These are phyloP conservation scores for Megaceryle torquata DNA, from an alignment of 2,113 vertebrate genomes.

Conservation along the genomic window DNA sequence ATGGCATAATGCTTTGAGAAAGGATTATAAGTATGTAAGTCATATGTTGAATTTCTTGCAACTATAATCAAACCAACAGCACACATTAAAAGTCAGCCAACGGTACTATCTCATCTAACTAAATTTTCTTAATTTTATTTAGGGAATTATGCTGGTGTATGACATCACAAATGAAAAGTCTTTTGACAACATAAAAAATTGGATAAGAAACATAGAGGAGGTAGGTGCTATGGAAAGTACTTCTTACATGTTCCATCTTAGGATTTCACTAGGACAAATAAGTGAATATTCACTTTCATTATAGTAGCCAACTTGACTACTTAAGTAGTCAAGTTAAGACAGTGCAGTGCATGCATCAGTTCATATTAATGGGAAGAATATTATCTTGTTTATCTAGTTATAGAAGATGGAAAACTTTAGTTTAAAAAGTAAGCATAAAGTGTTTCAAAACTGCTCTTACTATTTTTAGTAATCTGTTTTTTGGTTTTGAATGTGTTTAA, in stretches of 20 bases:
- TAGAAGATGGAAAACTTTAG: background rate
- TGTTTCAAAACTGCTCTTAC: background rate
- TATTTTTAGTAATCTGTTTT: background rate
- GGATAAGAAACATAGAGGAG: slow-evolving; percentile 99
- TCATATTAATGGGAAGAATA: background rate
- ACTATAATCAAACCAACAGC: background rate
- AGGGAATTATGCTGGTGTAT: slow-evolving; percentile 98
- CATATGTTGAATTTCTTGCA: background rate
- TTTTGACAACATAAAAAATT: slow-evolving; percentile 98
- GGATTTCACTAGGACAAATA: background rate
- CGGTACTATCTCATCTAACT: background rate
- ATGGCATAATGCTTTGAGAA: background rate
- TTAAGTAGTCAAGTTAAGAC: background rate
- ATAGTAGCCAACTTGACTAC: background rate
- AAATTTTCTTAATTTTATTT: background rate
- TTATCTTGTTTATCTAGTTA: background rate
- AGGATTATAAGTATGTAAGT: background rate
- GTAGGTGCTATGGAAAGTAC: slow-evolving; percentile 68
- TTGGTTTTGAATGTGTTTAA: background rate
- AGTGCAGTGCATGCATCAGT: background rate
- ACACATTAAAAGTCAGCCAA: background rate
- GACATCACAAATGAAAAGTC: slow-evolving; percentile 98
- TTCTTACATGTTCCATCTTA: accelerated
- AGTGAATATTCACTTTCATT: background rate
- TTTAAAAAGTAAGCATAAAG: background rate